Percentiles rank a stretch among this genome's conserved stretches.
Conservation (phyloP, 2,888 invertebrate species). For the Eristalis intricaria region DNA sequence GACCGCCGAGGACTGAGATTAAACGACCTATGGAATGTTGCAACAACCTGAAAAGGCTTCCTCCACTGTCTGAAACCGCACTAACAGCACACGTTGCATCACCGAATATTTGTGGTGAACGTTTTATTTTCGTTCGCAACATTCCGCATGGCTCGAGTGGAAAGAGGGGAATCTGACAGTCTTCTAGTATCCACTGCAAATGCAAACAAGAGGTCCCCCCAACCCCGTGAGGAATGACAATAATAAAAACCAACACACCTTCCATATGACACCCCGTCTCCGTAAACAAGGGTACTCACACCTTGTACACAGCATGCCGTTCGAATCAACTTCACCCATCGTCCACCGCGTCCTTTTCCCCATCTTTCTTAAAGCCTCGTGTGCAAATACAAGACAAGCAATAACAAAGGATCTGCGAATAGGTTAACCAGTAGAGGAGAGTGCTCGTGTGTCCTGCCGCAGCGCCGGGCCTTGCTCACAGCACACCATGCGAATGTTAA, state of each 20-base stretch:
- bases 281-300: neutral
- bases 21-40: neutral
- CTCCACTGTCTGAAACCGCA: neutral
- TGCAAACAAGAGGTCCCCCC: neutral
- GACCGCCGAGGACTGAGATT: no score
- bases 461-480: neutral
- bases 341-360: neutral
- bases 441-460: neutral
- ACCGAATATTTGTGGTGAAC: neutral
- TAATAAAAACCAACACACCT: neutral
- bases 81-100: neutral
- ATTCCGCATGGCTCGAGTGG: neutral
- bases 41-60: neutral
- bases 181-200: neutral
- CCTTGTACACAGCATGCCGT: neutral
- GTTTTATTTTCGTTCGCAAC: neutral
- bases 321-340: neutral
- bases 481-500: neutral
- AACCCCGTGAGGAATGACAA: neutral
- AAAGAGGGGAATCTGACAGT: neutral
- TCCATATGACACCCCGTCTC: neutral
- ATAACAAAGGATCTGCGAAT: constrained; percentile 14
- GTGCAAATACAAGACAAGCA: constrained; percentile 34
- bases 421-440: constrained; percentile 5
- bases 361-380: neutral